Percentiles rank a stretch among this genome's conserved stretches.
These are phyloP conservation scores for Gymnogyps californianus DNA, from an alignment of 2,113 vertebrate genomes.

Conservation along the genomic window DNA sequence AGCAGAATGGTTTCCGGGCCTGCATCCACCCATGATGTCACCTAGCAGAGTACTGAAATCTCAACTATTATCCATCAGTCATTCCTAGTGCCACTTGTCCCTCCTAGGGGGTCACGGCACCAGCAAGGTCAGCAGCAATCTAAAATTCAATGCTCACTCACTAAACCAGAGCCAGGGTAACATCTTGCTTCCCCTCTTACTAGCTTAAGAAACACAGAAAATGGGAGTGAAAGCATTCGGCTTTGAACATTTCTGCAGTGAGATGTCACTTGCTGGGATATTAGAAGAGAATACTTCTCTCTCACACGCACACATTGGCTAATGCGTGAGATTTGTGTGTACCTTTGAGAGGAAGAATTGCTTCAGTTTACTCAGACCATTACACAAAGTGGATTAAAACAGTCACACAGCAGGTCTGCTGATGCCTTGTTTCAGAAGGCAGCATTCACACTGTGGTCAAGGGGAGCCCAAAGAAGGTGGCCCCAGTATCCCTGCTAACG, in stretches of 20 bases:
- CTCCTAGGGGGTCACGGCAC: neutral
- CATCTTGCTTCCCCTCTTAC: neutral
- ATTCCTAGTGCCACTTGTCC: neutral
- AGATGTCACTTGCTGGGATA: neutral
- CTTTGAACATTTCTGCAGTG: neutral
- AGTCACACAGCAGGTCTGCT: neutral
- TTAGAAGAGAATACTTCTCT: neutral
- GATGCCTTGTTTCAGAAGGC: neutral
- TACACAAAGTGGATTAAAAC: neutral
- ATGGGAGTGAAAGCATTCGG: neutral
- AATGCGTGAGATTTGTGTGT: neutral
- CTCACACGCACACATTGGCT: fast-evolving
- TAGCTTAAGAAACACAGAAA: neutral
- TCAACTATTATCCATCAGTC: neutral
- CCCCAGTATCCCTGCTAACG: neutral
- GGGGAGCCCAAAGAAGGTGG: neutral
- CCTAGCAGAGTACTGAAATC: neutral
- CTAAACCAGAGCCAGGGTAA: neutral
- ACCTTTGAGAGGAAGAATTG: neutral
- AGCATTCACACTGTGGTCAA: neutral
- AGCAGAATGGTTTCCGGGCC: neutral
- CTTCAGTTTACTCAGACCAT: neutral
- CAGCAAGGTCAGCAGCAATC: neutral
- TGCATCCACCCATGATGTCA: neutral
- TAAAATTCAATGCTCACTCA: neutral